Base-by-base conservation (phyloP, 2,113 vertebrate species). In the Archilochus colubris region DNA sequence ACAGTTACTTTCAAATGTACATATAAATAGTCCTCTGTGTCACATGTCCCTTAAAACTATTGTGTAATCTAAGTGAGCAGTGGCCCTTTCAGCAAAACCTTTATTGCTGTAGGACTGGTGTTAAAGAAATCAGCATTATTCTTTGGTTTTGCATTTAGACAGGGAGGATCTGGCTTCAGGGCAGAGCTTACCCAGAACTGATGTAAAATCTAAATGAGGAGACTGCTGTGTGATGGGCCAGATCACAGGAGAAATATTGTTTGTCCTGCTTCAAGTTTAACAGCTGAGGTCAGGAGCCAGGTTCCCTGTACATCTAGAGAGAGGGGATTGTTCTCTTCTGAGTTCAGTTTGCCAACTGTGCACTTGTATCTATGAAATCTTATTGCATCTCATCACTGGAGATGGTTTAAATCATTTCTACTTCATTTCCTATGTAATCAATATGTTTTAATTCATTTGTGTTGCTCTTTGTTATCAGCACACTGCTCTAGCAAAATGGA, bases 171-270 rank as follows among this genome's bases (percentile, higher is more conserved):
- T 78, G 63, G 83, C 96, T 75, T 44, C 31, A 74, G 96, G 94
- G 94, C 97, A 97, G 94, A 75, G 93, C 93, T 96, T 94, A 25
- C 58, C 50, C 89, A 87, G 89, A 86, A 62, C 96, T 79, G 93
- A 94, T 96, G 92, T 87, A 84, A 97, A 95, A 88, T 94, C 97
- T 97, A 95, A 97, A 97, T 91, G 97, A 96, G 94, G 96, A 95
- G 86, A 74, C 54, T 33, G 82, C 83, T 59, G 79, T 73, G 23
- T 36, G 87, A 55, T 82, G 95, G 94, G 74, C 38, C 91, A 19
- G 67, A 66, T 85, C 69, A 85, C 92, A 70, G 89, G 67, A 93
- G 82, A 95, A 88, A 91, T 24, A 76, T 43, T 67, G 28, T 57
- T 85, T 78, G 80, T 88, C 85, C 74, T 87, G 70, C 80, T 86